Evolutionary conservation across 2,113 vertebrate species (phyloP), one percentile per base, ranked within the genome.

Genomic region (Trematocara marginatum): DNA sequence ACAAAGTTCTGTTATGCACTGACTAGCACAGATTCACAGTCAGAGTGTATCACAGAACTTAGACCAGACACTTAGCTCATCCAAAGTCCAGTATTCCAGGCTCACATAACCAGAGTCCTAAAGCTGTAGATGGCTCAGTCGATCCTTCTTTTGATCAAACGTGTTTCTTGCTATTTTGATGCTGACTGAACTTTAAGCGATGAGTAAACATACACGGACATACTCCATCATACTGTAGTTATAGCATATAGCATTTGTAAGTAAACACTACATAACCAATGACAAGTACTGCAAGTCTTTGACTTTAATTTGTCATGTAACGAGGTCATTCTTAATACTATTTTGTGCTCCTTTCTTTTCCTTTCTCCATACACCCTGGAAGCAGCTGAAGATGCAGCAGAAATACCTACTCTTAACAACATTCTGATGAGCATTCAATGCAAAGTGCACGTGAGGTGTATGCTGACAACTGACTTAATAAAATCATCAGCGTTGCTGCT

Each of bases 1-100:
- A 90, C 96, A 96, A 97, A 97, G 97, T 97, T 97, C 97, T 97
- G 97, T 97, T 96, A 97, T 97, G 97, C 97, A 97, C 97, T 97
- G 97, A 97, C 97, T 96, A 88, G 95, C 92, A 94, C 93, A 94
- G 89, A 96, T 92, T 91, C 93, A 96, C 95, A 97, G 97, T 95
- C 97, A 87, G 93, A 97, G 97, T 97, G 97, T 96, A 97, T 96
- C 96, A 97, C 97, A 97, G 96, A 97, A 97, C 96, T 97, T 97
- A 59, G 93, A 94, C 95, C 95, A 95, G 90, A 79, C 81, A 42
- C 93, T 82, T 18, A 49, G 13, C 69, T 23, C 31, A 56, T 56
- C 23, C 20, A 16, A 35, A 45, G 26, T 74, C 23, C 8, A 84
- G n/a, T 31, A 74, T 49, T 64, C 42, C 69, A 1, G 3, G 26